These are phyloP conservation scores for Rhadinocentrus ornatus DNA, from an alignment of 2,797 vertebrate genomes.

Conservation along the genomic window DNA sequence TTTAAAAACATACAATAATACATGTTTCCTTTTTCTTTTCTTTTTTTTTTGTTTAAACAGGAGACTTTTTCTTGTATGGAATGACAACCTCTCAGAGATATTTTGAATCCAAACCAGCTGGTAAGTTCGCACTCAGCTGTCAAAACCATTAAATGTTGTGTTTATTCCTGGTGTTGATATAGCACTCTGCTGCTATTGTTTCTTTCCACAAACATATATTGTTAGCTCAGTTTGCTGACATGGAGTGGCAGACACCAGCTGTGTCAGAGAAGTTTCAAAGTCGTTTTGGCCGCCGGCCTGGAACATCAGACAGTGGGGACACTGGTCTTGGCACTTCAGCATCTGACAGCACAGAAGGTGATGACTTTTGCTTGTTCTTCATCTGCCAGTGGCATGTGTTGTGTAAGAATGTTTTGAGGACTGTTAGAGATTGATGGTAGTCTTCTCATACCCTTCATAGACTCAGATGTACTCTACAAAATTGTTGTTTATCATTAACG, in stretches of 20 bases:
- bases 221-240: constrained; percentile 78
- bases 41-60: constrained; percentile 31
- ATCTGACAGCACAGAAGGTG: constrained; percentile 91
- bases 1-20: not conserved
- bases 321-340: constrained; percentile 86
- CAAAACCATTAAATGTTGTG: constrained; percentile 2
- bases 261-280: constrained; percentile 88
- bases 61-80: constrained; percentile 54
- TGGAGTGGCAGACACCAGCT: constrained; percentile 90
- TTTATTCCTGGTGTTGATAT: constrained; percentile 9
- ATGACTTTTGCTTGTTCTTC: constrained; percentile 58
- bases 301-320: constrained; percentile 83
- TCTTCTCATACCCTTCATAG: not conserved
- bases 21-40: not conserved
- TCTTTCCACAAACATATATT: constrained; percentile 34
- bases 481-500: constrained; percentile 3
- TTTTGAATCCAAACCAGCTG: constrained; percentile 72
- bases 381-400: constrained; percentile 30
- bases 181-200: constrained; percentile 34
- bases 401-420: constrained; percentile 40
- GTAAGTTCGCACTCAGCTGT: constrained; percentile 55
- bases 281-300: constrained; percentile 83
- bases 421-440: not conserved
- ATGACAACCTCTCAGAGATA: constrained; percentile 82
- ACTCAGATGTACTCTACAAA: not conserved